A percentile compares a stretch with the other conserved stretches of the same genome.
phyloP scores from a whole-genome alignment of 2,113 vertebrate genomes.

The Cercocebus atys region DNA sequence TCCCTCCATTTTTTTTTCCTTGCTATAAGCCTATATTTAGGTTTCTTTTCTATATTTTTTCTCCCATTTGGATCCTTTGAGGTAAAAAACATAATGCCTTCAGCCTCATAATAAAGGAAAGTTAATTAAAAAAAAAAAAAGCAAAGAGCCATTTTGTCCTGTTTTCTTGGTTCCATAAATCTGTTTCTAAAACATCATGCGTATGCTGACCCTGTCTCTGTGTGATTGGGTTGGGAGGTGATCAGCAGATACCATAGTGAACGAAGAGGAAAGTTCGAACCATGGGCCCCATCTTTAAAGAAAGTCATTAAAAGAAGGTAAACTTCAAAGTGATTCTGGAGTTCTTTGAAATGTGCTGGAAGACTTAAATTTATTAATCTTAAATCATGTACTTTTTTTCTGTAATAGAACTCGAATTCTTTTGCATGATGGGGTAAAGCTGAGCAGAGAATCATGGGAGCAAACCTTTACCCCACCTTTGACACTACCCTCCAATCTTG shows the following conservation, averaged over 20 bases:
- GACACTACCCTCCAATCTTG: conserved; percentile 37
- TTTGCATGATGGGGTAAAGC: conserved; percentile 60
- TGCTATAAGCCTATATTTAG: conserved; percentile 64
- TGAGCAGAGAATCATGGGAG: conserved; percentile 48
- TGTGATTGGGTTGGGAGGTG: not conserved
- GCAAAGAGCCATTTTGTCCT: conserved; percentile 31
- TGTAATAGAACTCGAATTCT: conserved; percentile 49
- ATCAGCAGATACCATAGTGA: conserved; percentile 40
- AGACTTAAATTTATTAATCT: conserved; percentile 81
- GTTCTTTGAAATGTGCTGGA: conserved; percentile 81
- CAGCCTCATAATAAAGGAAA: conserved; percentile 53
- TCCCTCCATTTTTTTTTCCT: not conserved
- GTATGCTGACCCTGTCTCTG: conserved; percentile 28
- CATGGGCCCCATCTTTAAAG: conserved; percentile 54
- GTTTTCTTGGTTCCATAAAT: conserved; percentile 59
- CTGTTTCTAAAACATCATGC: conserved; percentile 13
- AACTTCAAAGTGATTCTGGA: conserved; percentile 63
- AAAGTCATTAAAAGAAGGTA: conserved; percentile 75
- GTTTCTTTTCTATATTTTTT: conserved; percentile 9
- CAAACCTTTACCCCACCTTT: conserved; percentile 49
- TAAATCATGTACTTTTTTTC: conserved; percentile 72
- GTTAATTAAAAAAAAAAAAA: not conserved
- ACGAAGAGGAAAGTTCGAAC: conserved; percentile 41
- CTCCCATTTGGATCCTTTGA: conserved; percentile 56
- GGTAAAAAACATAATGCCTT: conserved; percentile 31